phyloP scores from a whole-genome alignment of 2,113 vertebrate species.

The Eupsittula cactorum region DNA sequence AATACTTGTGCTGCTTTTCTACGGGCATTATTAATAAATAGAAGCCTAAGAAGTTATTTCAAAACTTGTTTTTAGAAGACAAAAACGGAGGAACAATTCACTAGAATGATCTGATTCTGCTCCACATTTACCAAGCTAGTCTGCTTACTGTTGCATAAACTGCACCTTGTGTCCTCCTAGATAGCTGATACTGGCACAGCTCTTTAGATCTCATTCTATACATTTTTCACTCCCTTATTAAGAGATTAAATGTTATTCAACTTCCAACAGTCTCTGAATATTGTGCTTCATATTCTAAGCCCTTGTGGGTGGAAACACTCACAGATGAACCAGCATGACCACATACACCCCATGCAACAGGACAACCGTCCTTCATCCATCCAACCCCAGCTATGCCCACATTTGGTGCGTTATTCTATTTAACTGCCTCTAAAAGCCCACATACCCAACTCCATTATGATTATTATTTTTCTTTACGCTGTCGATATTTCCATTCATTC shows the following conservation, averaged over 20 bases:
- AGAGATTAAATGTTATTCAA: background rate
- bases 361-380: background rate
- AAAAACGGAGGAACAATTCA: background rate
- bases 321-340: background rate
- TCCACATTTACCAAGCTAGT: background rate
- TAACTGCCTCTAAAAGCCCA: background rate
- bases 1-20: background rate
- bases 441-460: background rate
- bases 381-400: no score
- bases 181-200: background rate
- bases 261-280: background rate
- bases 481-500: background rate
- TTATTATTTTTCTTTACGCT: background rate
- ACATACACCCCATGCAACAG: fast-evolving
- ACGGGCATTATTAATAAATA: background rate
- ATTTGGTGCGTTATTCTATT: background rate
- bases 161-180: background rate
- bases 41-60: background rate
- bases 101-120: background rate
- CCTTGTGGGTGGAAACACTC: background rate
- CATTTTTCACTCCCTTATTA: background rate
- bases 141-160: background rate
- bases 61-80: background rate
- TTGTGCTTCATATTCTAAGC: background rate
- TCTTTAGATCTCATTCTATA: background rate